Base-by-base conservation (phyloP, 2,888 invertebrate genomes). In the Gibbula magus region DNA sequence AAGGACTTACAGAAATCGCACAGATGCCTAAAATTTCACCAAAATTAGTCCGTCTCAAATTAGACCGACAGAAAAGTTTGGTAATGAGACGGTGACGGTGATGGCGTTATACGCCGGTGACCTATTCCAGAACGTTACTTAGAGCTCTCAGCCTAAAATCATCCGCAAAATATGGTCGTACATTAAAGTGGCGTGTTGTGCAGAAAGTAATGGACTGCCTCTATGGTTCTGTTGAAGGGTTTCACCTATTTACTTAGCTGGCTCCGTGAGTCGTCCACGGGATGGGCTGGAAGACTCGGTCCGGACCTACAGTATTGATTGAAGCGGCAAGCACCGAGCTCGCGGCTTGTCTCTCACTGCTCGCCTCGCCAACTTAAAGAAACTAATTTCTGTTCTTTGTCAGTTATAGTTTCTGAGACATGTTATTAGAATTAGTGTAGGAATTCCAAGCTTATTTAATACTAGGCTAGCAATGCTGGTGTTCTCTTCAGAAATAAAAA, bases 1-100 rank as follows among this genome's bases (percentile, higher is more conserved):
- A 20, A 32, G 35, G 70, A 35, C 29, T 70, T 35, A 70, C 20
- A 70, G 70, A 70, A 70, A n/a, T 35, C 70, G 35, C 70, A 35
- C 70, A 70, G 70, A 70, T 70, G 70, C 70, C 70, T 70, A 70
- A 70, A 70, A 35, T 70, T 70, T 70, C 20, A 32, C 70, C 70
- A 13, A 70, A 70, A 32, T 70, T 70, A 70, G 35, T 70, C 70
- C 20, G n/a, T n/a, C 61, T 70, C 35, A 70, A 70, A 70, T 70
- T 70, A 70, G 70, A 29, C 35, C 3, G n/a, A 32, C 70, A 70
- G 32, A 35, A 39, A 70, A 70, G 70, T 70, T 70, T 70, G 70
- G 39, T 70, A 70, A 70, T 70, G 70, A 70, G 32, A 32, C 20
- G 35, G 0, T 10, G 29, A 10, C 20, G 70, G 35, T 10, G 29